Evolutionary conservation across 1,140 invertebrate species (phyloP).

Genomic region (Periplaneta americana): DNA sequence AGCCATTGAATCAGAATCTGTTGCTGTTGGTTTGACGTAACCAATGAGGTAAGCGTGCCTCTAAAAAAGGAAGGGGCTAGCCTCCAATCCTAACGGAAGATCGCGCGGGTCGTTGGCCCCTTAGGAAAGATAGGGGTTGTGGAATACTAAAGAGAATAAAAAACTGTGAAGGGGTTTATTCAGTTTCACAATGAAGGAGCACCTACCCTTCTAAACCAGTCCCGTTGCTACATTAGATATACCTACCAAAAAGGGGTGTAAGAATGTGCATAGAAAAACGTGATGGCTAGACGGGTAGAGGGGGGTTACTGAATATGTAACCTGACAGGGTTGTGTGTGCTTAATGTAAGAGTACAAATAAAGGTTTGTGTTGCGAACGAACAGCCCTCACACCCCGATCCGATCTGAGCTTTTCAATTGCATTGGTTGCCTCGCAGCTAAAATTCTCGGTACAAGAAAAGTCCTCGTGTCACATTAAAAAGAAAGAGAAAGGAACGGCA

Average conservation of each 20-base stretch:
- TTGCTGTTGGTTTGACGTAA: not conserved
- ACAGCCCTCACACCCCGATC: not conserved
- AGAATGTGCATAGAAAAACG: not conserved
- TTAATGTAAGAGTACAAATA: conserved; percentile 3
- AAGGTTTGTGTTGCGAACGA: conserved; percentile 2
- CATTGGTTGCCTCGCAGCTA: not conserved
- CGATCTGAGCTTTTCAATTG: not conserved
- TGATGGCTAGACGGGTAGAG: not conserved
- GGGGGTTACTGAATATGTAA: not conserved
- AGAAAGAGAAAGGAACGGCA: not conserved
- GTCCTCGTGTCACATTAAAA: not conserved
- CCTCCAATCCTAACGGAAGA: not conserved
- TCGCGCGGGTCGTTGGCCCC: not conserved
- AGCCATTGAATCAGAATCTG: not conserved
- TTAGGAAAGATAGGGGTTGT: not conserved
- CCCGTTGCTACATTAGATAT: not conserved
- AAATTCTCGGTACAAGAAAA: not conserved
- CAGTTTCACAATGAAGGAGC: not conserved
- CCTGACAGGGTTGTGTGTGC: conserved; percentile 1
- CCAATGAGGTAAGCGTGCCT: not conserved
- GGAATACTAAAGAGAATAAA: not conserved
- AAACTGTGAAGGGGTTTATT: conserved; percentile 1
- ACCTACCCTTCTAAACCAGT: not conserved
- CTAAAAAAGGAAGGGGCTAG: not conserved
- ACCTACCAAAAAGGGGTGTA: not conserved